These are phyloP conservation scores for Stigmatopora argus DNA, from an alignment of 2,113 vertebrate genomes.

Conservation along the genomic window DNA sequence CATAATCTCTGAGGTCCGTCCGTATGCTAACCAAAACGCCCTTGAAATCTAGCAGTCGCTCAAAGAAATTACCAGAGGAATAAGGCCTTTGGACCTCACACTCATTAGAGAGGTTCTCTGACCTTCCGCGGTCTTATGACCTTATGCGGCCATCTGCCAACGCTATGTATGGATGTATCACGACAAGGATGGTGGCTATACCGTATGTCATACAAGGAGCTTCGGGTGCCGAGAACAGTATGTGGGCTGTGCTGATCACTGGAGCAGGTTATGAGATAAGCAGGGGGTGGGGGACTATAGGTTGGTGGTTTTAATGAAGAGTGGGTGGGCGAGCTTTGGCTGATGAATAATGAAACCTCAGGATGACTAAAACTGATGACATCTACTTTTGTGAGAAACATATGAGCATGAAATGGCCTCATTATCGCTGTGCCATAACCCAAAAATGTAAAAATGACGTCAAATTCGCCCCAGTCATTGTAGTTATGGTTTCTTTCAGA, in stretches of 20 bases:
- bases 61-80: conserved; percentile 51
- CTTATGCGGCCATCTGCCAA: conserved; percentile 58
- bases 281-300: not conserved
- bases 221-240: not conserved
- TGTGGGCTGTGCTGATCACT: conserved; percentile 7
- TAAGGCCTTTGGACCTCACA: conserved; percentile 38
- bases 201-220: conserved; percentile 37
- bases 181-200: conserved; percentile 35
- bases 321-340: conserved; percentile 9
- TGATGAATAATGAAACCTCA: conserved; percentile 22
- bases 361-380: conserved; percentile 17
- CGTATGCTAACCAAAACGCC: conserved; percentile 37
- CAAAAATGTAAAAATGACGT: too few relatives aligned
- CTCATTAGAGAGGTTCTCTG: conserved; percentile 16
- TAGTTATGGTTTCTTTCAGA: too few relatives aligned
- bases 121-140: conserved; percentile 32
- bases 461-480: too few relatives aligned
- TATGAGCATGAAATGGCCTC: not conserved
- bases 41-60: conserved; percentile 57
- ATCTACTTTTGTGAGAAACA: conserved; percentile 11
- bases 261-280: not conserved
- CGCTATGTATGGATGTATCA: conserved; percentile 33
- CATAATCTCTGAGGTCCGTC: conserved; percentile 34
- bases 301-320: conserved; percentile 4
- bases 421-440: too few relatives aligned